Evolutionary conservation across 2,888 invertebrate genomes (phyloP).

Genomic region (Seira musarum): DNA sequence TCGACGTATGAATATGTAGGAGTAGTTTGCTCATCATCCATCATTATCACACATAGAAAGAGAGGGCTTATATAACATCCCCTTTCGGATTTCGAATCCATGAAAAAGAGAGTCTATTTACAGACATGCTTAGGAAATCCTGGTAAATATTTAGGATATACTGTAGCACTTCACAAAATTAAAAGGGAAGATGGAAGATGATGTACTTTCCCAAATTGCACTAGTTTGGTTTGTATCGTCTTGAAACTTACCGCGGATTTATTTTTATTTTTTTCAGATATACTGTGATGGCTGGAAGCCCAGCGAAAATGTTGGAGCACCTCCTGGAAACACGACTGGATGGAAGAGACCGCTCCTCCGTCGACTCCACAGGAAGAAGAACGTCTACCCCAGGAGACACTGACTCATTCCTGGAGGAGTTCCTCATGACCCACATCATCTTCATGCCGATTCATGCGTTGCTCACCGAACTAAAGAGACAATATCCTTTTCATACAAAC

Average conservation of each 20-base stretch:
- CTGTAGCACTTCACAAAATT: background rate
- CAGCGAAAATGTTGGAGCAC: conserved; percentile 90
- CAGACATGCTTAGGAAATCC: no score
- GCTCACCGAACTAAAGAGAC: conserved; percentile 81
- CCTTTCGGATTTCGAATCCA: no score
- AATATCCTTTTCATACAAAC: conserved; percentile 80
- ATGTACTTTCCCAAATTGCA: background rate
- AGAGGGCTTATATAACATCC: no score
- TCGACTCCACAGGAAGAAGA: conserved; percentile 61
- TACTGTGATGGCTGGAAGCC: conserved; percentile 89
- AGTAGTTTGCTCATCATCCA: no score
- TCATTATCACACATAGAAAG: no score
- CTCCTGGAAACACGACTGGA: conserved; percentile 85
- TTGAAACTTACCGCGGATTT: no score
- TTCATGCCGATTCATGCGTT: conserved; percentile 85
- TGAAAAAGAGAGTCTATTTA: no score
- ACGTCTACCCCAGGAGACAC: conserved; percentile 72
- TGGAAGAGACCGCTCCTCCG: conserved; percentile 71
- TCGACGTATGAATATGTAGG: no score
- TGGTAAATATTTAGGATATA: background rate
- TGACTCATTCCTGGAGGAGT: conserved; percentile 87
- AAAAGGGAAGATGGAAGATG: background rate
- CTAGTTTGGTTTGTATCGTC: conserved; percentile 13
- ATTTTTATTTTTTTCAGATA: conserved; percentile 75
- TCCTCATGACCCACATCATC: conserved; percentile 85